Conservation (phyloP, 2,113 vertebrate genomes). For the Phylloscopus trochilus region DNA sequence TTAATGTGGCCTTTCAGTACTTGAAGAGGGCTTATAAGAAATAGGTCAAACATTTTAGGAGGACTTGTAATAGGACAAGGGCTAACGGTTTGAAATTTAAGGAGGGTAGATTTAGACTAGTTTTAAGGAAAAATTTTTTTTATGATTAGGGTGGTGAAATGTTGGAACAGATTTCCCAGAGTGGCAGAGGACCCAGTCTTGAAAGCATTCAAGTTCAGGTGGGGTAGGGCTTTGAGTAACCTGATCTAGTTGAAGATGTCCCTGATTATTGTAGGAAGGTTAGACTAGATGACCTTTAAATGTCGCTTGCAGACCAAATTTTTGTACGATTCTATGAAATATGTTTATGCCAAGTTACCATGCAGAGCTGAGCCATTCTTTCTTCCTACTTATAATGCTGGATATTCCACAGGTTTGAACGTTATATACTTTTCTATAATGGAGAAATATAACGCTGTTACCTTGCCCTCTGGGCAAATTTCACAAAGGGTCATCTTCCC, state of each 20-base stretch:
- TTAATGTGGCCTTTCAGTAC: background rate
- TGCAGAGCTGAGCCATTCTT: background rate
- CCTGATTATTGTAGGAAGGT: background rate
- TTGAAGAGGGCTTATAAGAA: background rate
- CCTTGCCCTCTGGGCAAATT: background rate
- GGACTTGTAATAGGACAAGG: background rate
- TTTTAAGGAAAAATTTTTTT: background rate
- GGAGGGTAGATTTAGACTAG: background rate
- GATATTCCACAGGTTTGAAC: background rate
- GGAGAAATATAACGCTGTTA: background rate
- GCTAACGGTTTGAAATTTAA: background rate
- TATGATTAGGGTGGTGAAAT: background rate
- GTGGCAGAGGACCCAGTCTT: background rate
- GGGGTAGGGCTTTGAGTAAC: background rate
- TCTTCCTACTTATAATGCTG: background rate
- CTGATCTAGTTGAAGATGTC: background rate
- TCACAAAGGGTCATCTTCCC: fast-evolving
- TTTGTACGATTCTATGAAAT: background rate
- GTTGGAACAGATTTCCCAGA: background rate
- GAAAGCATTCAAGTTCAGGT: background rate
- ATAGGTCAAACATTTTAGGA: background rate
- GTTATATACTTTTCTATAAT: background rate
- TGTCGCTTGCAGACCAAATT: background rate
- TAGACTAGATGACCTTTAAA: background rate
- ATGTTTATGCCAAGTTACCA: background rate